A percentile compares a stretch with the other conserved stretches of the same genome.
These are phyloP conservation scores for Argopecten irradians DNA, from an alignment of 1,140 invertebrate genomes.

Conservation along the genomic window DNA sequence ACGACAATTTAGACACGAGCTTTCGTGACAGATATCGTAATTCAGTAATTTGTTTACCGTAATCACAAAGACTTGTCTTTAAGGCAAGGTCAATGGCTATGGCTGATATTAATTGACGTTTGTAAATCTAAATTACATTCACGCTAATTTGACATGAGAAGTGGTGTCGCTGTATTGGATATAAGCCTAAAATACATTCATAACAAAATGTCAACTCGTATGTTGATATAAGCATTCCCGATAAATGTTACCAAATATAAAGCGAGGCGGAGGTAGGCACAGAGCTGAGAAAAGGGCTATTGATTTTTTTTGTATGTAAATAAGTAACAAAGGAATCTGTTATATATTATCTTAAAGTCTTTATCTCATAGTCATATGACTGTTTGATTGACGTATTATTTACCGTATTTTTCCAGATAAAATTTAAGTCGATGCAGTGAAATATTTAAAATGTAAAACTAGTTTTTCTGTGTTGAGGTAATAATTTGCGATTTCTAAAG, in stretches of 20 bases:
- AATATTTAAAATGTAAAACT: too few relatives aligned
- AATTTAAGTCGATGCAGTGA: not conserved
- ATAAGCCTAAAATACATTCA: not conserved
- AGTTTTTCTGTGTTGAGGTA: too few relatives aligned
- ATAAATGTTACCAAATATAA: not conserved
- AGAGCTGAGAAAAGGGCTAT: not conserved
- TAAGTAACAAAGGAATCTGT: constrained; percentile 1
- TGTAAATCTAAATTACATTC: constrained; percentile 18
- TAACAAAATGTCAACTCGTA: not conserved
- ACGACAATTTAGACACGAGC: not conserved
- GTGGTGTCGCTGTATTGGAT: not conserved
- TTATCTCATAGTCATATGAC: not conserved
- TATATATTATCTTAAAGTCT: not conserved
- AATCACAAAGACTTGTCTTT: not conserved
- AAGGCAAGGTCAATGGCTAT: not conserved
- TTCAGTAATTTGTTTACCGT: not conserved
- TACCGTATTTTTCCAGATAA: not conserved
- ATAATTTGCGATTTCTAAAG: too few relatives aligned
- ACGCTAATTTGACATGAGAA: constrained; percentile 6
- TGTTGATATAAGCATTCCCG: not conserved
- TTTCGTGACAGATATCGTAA: constrained; percentile 7
- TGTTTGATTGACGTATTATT: not conserved
- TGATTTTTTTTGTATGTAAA: not conserved
- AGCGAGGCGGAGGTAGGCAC: not conserved
- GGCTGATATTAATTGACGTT: constrained; percentile 12